Percentiles rank a stretch among this genome's conserved stretches.
These are phyloP conservation scores for Xestobium rufovillosum DNA, from an alignment of 2,888 invertebrate genomes.

Conservation along the genomic window DNA sequence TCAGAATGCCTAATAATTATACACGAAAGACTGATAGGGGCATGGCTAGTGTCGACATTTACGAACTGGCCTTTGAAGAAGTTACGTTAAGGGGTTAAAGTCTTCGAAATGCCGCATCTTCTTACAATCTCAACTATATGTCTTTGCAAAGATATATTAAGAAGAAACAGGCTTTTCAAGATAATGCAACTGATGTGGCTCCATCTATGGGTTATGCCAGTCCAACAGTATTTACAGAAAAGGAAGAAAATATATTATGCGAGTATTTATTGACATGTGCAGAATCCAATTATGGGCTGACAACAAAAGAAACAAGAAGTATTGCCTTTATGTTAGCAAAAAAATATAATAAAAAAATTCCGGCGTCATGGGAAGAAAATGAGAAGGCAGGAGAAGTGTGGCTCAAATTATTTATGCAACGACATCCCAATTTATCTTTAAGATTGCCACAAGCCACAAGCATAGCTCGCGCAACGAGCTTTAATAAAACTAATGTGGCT, in stretches of 20 bases:
- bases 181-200: neutral
- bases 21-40: conserved; percentile 10
- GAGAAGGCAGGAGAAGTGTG: too few species aligned
- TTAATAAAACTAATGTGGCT: conserved; percentile 6
- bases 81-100: conserved; percentile 10
- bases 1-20: conserved; percentile 13
- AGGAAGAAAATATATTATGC: conserved; percentile 3
- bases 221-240: conserved; percentile 4
- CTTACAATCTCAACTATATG: conserved; percentile 9
- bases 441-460: conserved; percentile 5
- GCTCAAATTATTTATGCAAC: too few species aligned
- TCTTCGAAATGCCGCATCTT: conserved; percentile 9
- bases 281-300: too few species aligned
- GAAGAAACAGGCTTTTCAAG: neutral
- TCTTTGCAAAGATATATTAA: conserved; percentile 8
- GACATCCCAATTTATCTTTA: conserved; percentile 5
- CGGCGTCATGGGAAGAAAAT: too few species aligned
- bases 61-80: conserved; percentile 14
- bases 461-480: conserved; percentile 4
- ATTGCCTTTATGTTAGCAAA: too few species aligned
- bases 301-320: too few species aligned
- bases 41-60: conserved; percentile 8
- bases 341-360: too few species aligned
- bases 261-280: too few species aligned
- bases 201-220: conserved; percentile 6